Base-by-base conservation (phyloP, 1,140 invertebrate species). In the Telenomus remus region DNA sequence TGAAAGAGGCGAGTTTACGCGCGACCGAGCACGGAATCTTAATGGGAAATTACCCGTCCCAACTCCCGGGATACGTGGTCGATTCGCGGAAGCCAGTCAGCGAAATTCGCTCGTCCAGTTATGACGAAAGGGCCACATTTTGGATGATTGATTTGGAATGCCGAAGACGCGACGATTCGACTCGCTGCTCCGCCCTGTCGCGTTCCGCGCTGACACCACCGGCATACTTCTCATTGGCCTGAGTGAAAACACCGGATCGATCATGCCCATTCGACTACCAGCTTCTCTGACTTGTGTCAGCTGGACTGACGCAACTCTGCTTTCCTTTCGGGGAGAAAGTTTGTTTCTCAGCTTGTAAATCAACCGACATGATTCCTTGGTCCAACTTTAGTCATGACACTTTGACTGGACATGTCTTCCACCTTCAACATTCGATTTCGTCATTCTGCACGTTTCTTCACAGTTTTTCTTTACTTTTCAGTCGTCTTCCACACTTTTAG, bases 31-130 rank as follows among this genome's bases (percentile, higher is more conserved):
- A 74, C 68, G 80, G 82, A 84, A 85, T 85, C 81, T 83, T 82
- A 83, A 86, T 85, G 83, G 81, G 80, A 85, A 82, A 85, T 84
- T 85, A 85, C 80, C 75, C 70, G 61, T 42, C 54, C 49, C 50
- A 78, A 82, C 78, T 84, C 76, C 72, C 80, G 76, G 81, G 79
- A 82, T 83, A 84, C 81, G 78, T 80, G 69, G 43, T 63, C 77
- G 79, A 81, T 86, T 84, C 84, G 84, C 83, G 82, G 84, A 84
- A 86, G 80, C 78, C 81, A 82, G 83, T 86, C 83, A 65, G 16
- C 60, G 65, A 82, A 81, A 84, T 85, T 85, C 81, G 79, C 79
- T 79, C 72, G 79, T 69, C 80, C 73, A 77, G 75, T 83, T 85
- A 83, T 83, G 79, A 82, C 81, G 57, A 77, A 81, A 79, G 68